Conservation (phyloP, 2,888 invertebrate genomes). For the Drosophila formosana region DNA sequence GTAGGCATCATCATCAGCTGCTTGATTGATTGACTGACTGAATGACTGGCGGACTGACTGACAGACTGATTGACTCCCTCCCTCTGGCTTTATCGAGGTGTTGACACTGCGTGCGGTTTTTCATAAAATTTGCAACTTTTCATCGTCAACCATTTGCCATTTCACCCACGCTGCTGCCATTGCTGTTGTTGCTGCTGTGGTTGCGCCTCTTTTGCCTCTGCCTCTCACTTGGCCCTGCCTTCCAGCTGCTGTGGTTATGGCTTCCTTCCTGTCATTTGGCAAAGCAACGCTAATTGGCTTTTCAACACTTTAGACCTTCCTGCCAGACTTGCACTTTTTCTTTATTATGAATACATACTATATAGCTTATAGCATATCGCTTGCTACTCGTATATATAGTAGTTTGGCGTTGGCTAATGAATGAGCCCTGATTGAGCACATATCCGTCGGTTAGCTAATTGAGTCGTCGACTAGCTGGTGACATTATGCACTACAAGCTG, state of each 20-base stretch:
- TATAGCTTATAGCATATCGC: constrained; percentile 4
- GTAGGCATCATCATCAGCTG: constrained; percentile 17
- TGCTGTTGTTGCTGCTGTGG: constrained; percentile 14
- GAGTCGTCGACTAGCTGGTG: constrained; percentile 76
- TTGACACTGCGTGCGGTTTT: constrained; percentile 69
- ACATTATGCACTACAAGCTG: constrained; percentile 47
- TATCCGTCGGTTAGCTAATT: constrained; percentile 78
- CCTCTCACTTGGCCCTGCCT: constrained; percentile 14
- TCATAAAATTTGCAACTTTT: constrained; percentile 69
- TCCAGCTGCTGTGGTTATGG: constrained; percentile 61
- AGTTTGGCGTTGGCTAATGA: constrained; percentile 54
- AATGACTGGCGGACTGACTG: constrained; percentile 5
- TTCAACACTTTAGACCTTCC: constrained; percentile 77
- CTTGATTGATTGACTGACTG: constrained; percentile 29
- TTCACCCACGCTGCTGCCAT: constrained; percentile 22
- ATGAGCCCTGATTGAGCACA: constrained; percentile 70
- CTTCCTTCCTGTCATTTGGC: constrained; percentile 74
- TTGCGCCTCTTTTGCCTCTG: constrained; percentile 10
- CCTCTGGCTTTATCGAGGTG: constrained; percentile 23
- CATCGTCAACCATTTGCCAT: constrained; percentile 47
- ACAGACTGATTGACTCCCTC: constrained; percentile 10
- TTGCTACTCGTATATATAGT: neutral
- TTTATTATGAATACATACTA: constrained; percentile 6
- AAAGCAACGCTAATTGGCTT: constrained; percentile 73
- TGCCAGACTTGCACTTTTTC: constrained; percentile 34